Conservation (phyloP, 2,888 invertebrate species). For the Eristalis tenax region DNA sequence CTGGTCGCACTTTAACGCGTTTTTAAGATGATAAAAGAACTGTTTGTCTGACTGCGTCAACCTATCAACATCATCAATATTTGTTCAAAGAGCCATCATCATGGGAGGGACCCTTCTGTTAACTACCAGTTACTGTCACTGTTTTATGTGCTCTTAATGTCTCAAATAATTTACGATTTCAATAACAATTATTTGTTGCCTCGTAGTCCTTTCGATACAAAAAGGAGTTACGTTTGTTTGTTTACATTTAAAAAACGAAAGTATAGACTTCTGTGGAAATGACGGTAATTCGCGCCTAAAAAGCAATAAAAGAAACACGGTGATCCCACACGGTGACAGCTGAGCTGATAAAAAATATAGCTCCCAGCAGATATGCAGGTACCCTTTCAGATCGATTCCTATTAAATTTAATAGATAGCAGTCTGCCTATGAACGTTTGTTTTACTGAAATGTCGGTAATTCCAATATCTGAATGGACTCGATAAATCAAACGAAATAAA, state of each 20-base stretch:
- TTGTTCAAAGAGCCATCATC: conserved; percentile 70
- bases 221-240: conserved; percentile 31
- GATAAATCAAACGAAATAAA: too few species aligned
- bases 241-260: background rate
- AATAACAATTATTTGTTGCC: conserved; percentile 60
- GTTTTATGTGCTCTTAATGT: conserved; percentile 68
- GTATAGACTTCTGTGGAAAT: too few species aligned
- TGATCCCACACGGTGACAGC: too few species aligned
- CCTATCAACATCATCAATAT: conserved; percentile 72
- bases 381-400: too few species aligned
- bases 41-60: conserved; percentile 67
- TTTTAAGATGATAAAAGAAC: conserved; percentile 56
- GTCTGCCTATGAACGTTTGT: too few species aligned
- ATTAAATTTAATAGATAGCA: too few species aligned
- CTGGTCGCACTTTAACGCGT: conserved; percentile 49
- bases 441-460: too few species aligned
- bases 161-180: conserved; percentile 55
- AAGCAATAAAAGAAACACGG: too few species aligned
- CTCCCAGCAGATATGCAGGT: too few species aligned
- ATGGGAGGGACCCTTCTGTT: conserved; percentile 68
- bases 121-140: conserved; percentile 70
- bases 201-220: background rate
- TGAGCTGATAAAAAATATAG: too few species aligned
- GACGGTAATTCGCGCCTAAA: too few species aligned
- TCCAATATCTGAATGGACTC: too few species aligned